These are phyloP conservation scores for Corythornis madagascariensis DNA, from an alignment of 2,113 vertebrate genomes.

Conservation along the genomic window DNA sequence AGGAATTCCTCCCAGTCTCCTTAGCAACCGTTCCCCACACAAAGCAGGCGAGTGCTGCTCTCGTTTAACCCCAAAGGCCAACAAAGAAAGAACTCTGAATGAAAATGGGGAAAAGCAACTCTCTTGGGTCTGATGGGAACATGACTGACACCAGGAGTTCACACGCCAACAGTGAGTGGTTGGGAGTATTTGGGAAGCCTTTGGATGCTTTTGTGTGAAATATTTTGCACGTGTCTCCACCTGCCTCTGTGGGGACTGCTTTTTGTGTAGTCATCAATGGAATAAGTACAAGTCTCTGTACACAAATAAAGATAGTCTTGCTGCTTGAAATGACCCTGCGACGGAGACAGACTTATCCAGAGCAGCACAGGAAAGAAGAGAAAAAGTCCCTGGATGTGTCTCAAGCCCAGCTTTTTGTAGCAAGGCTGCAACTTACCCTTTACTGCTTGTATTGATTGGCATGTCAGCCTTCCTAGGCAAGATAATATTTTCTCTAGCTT, in stretches of 20 bases:
- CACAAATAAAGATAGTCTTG: neutral
- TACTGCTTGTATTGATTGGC: neutral
- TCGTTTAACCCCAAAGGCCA: neutral
- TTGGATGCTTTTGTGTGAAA: neutral
- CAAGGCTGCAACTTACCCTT: neutral
- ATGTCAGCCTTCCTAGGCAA: neutral
- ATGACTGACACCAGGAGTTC: neutral
- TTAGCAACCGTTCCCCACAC: neutral
- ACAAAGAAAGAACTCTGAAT: neutral
- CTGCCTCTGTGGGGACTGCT: neutral
- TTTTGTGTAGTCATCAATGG: neutral
- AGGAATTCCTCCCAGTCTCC: conserved; percentile 24
- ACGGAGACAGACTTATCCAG: neutral
- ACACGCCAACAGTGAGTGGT: neutral
- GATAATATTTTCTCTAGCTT: neutral
- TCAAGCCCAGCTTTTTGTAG: neutral
- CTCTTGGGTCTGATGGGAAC: neutral
- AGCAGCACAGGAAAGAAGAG: neutral
- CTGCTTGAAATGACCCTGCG: neutral
- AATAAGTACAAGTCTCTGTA: neutral
- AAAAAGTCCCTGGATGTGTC: neutral
- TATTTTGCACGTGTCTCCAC: neutral
- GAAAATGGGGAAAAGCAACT: neutral
- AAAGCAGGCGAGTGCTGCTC: neutral
- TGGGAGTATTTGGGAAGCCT: neutral